These are phyloP conservation scores for Hydrophis major DNA, from an alignment of 2,797 vertebrate species.

Conservation along the genomic window DNA sequence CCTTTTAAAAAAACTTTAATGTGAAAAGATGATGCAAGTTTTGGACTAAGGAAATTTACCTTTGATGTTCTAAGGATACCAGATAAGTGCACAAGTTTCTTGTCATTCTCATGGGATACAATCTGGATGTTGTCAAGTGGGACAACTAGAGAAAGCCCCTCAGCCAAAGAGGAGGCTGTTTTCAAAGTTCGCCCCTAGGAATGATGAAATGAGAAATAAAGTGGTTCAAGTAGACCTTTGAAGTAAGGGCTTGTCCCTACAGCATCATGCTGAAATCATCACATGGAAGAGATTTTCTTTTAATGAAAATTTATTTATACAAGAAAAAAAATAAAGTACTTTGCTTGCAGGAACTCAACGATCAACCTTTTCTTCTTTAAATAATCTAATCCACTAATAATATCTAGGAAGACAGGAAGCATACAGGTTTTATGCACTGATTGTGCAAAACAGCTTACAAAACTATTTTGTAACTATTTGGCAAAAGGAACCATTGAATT, in stretches of 20 bases:
- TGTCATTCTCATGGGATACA: conserved; percentile 80
- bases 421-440: background rate
- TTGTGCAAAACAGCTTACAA: background rate
- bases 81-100: conserved; percentile 83
- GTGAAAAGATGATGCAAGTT: background rate
- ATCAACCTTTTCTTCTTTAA: background rate
- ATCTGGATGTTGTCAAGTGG: conserved; percentile 72
- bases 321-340: background rate
- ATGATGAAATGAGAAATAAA: background rate
- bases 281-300: background rate
- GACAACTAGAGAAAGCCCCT: conserved; percentile 87
- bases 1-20: background rate
- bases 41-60: conserved; percentile 67
- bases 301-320: background rate
- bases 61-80: conserved; percentile 80
- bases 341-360: background rate
- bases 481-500: background rate
- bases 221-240: background rate
- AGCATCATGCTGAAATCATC: background rate
- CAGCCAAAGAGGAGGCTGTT: conserved; percentile 81
- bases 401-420: background rate
- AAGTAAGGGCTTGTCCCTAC: background rate
- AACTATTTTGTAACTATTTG: background rate
- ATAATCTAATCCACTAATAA: background rate
- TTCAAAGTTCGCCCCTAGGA: conserved; percentile 84